These are phyloP conservation scores for Drosophila macrospina DNA, from an alignment of 2,888 invertebrate species.

Conservation along the genomic window DNA sequence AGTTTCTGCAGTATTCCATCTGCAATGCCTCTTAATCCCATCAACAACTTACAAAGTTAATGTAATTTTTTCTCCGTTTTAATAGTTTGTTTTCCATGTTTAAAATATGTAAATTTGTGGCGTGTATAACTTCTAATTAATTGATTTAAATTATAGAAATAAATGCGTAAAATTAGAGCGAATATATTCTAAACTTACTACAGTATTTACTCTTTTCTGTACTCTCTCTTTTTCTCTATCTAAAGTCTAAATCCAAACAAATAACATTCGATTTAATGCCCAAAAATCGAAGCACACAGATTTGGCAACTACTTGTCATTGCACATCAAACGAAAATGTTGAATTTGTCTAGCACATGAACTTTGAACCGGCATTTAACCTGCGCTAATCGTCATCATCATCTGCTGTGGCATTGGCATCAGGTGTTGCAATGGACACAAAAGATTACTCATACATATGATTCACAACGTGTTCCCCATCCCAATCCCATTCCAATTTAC, in stretches of 20 bases:
- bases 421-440: slow-evolving; percentile 60
- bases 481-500: slow-evolving; percentile 18
- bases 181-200: no score
- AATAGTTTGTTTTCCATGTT: no score
- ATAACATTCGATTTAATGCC: not conserved
- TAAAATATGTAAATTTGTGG: no score
- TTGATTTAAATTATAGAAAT: no score
- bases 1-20: no score
- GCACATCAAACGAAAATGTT: slow-evolving; percentile 15
- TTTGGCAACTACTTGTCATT: not conserved
- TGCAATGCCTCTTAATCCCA: no score
- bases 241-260: not conserved
- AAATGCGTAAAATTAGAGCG: no score
- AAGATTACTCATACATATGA: slow-evolving; percentile 62
- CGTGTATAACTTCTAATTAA: no score
- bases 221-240: no score
- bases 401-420: slow-evolving; percentile 26
- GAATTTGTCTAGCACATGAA: slow-evolving; percentile 40
- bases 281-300: not conserved
- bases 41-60: no score
- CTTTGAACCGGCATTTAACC: slow-evolving; percentile 61
- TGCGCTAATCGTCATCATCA: slow-evolving; percentile 12
- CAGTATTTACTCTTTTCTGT: no score
- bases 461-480: slow-evolving; percentile 27
- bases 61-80: no score